Evolutionary conservation across 2,113 vertebrate species (phyloP).

Genomic region (Genyomyrus donnyi): DNA sequence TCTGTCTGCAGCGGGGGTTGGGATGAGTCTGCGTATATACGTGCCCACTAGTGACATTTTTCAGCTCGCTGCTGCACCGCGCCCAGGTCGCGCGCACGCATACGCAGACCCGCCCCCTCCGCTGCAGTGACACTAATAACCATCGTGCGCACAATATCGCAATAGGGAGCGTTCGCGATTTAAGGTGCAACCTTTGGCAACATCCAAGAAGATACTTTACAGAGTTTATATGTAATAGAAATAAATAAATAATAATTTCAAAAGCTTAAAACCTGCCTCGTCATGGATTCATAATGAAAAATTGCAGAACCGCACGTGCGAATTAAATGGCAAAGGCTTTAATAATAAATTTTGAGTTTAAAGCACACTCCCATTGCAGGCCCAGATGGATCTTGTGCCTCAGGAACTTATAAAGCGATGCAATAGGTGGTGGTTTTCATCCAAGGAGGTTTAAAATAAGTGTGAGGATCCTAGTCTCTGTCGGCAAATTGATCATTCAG

Average conservation of each 20-base stretch:
- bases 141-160: not conserved
- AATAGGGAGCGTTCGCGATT: not conserved
- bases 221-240: not conserved
- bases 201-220: not conserved
- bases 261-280: not conserved
- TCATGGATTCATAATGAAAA: not conserved
- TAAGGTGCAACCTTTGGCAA: not conserved
- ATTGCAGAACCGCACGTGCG: not conserved
- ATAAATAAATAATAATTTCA: not conserved
- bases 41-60: constrained; percentile 4
- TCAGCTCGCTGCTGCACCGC: constrained; percentile 9
- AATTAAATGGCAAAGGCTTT: not conserved
- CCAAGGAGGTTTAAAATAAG: not conserved
- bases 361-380: not conserved
- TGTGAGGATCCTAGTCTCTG: not conserved
- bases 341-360: not conserved
- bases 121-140: not conserved
- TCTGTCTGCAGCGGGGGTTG: constrained; percentile 31
- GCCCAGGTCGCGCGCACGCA: not conserved
- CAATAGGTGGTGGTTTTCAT: too few species aligned
- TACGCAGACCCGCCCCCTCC: not conserved
- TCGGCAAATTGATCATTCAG: not conserved
- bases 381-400: not conserved
- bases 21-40: constrained; percentile 12
- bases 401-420: too few species aligned